Conservation (phyloP, 2,888 invertebrate genomes). For the Lysandra bellargus region DNA sequence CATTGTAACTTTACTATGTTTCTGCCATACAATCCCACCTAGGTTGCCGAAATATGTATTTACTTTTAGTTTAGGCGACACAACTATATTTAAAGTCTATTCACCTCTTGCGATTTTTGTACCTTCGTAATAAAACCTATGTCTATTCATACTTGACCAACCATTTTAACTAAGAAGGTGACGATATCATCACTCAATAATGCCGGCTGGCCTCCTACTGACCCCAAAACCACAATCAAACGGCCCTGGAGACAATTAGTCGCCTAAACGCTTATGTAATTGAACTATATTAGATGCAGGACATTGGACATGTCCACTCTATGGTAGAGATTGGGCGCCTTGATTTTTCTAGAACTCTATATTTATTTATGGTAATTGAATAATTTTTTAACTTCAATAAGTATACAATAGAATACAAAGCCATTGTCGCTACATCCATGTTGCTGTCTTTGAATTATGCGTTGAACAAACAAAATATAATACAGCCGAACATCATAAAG, state of each 20-base stretch:
- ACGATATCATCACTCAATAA: constrained; percentile 20
- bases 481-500: too few species aligned
- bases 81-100: background rate
- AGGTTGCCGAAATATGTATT: background rate
- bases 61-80: too few species aligned
- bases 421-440: too few species aligned
- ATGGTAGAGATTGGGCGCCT: background rate
- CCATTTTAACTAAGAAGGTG: background rate
- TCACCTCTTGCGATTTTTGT: background rate
- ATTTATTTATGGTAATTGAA: background rate
- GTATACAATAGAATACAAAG: too few species aligned
- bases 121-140: background rate
- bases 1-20: background rate
- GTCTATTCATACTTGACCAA: background rate
- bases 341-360: background rate
- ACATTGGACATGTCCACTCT: background rate
- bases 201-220: background rate
- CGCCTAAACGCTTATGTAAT: constrained; percentile 4
- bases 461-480: too few species aligned
- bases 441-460: too few species aligned
- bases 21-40: background rate
- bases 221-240: constrained; percentile 8
- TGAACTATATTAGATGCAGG: background rate
- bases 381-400: too few species aligned
- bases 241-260: constrained; percentile 17